Conservation (phyloP, 2,888 invertebrate genomes). For the Pachliopta kotzebuea region DNA sequence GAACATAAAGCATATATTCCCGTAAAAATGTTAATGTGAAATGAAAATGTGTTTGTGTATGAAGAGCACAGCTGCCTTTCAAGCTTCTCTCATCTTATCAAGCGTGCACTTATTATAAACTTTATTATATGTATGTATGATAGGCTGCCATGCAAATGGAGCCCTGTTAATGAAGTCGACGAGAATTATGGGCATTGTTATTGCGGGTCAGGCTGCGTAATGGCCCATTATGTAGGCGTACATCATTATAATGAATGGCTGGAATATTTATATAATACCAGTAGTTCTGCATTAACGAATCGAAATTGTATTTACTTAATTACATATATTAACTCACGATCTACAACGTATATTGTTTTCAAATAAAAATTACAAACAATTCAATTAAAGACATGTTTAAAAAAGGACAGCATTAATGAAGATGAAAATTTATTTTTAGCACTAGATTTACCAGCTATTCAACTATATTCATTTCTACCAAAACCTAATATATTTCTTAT, state of each 20-base stretch:
- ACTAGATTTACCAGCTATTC: too few relatives aligned
- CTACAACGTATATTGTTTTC: not conserved
- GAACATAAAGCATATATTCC: constrained; percentile 47
- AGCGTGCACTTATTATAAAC: constrained; percentile 58
- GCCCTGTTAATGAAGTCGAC: constrained; percentile 78
- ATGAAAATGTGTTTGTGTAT: constrained; percentile 27
- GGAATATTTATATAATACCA: constrained; percentile 60
- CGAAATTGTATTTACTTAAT: not conserved
- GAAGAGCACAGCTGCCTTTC: constrained; percentile 49
- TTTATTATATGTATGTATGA: constrained; percentile 47
- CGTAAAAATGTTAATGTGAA: constrained; percentile 12
- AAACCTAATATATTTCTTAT: too few relatives aligned
- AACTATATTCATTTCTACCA: too few relatives aligned
- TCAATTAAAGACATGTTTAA: too few relatives aligned
- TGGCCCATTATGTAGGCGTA: constrained; percentile 74
- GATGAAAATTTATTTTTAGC: too few relatives aligned
- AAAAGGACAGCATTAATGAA: too few relatives aligned
- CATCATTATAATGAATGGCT: constrained; percentile 74
- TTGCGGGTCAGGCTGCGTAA: constrained; percentile 68
- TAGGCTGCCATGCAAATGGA: constrained; percentile 77
- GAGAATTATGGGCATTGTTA: constrained; percentile 79
- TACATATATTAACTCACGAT: not conserved
- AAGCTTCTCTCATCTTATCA: constrained; percentile 48
- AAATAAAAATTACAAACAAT: constrained; percentile 3
- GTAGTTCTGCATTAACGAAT: constrained; percentile 21